A percentile compares a stretch with the other conserved stretches of the same genome.
phyloP scores from a whole-genome alignment of 2,797 vertebrate species.

The Amblyraja radiata region DNA sequence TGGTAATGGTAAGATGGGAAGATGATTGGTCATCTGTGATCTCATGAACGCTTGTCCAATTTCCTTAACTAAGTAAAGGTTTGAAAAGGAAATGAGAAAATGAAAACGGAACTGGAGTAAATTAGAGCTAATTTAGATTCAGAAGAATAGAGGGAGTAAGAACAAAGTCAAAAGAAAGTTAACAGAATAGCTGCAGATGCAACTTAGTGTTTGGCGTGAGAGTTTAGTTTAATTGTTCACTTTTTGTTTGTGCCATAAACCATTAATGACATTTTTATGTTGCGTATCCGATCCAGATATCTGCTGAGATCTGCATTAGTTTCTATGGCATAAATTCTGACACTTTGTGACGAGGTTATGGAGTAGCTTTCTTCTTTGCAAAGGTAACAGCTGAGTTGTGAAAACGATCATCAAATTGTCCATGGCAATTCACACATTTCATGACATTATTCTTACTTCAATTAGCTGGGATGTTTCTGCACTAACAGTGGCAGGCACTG shows the following conservation, averaged over 20 bases:
- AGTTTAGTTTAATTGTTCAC: neutral
- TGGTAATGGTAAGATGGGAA: neutral
- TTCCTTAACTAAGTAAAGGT: neutral
- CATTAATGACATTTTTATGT: neutral
- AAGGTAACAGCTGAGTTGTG: too few species aligned
- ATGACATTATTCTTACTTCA: neutral
- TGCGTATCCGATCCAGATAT: neutral
- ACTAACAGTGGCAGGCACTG: neutral
- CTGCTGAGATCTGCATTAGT: neutral
- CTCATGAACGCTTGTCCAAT: neutral
- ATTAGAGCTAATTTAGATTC: neutral
- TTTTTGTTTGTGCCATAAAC: neutral
- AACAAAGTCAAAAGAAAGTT: too few species aligned
- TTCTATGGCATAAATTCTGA: neutral
- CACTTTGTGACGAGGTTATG: neutral
- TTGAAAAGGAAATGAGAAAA: neutral
- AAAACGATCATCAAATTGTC: neutral
- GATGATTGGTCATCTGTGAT: neutral
- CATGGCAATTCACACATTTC: neutral
- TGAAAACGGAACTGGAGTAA: neutral
- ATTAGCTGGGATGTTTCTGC: neutral
- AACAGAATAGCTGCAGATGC: neutral
- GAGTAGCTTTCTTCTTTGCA: neutral
- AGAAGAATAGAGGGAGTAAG: neutral
- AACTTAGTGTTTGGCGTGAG: neutral